Conservation (phyloP, 2,888 invertebrate species). For the Cephus spinipes region DNA sequence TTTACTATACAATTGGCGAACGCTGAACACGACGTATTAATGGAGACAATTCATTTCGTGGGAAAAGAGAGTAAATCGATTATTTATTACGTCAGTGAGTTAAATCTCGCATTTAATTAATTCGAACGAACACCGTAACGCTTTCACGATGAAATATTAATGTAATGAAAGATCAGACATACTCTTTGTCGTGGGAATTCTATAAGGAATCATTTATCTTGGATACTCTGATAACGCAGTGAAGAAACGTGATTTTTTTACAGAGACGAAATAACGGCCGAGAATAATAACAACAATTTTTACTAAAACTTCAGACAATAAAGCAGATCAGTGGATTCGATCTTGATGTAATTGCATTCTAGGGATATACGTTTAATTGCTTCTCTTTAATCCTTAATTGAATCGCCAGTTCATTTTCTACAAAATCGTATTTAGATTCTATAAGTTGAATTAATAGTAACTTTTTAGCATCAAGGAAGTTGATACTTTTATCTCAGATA, state of each 20-base stretch:
- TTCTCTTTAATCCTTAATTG: not conserved
- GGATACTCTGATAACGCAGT: not conserved
- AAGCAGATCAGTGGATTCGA: not conserved
- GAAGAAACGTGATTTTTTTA: not conserved
- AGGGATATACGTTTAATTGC: not conserved
- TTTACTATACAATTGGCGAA: not conserved
- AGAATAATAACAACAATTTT: not conserved
- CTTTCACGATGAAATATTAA: not conserved
- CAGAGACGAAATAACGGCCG: not conserved
- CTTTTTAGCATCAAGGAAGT: not conserved
- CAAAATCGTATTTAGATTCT: not conserved
- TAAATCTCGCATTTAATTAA: not conserved
- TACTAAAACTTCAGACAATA: not conserved
- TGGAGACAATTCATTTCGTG: not conserved
- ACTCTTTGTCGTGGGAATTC: not conserved
- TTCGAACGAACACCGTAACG: not conserved
- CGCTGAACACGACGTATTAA: not conserved
- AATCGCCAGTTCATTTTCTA: not conserved
- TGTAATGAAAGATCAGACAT: not conserved
- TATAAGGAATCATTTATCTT: not conserved
- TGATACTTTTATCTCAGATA: not conserved
- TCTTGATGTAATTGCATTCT: not conserved
- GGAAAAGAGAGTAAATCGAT: not conserved
- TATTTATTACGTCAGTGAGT: not conserved
- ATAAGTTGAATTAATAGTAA: not conserved